Base-by-base conservation (phyloP, 2,113 vertebrate species). In the Gymnocephalus cernua region DNA sequence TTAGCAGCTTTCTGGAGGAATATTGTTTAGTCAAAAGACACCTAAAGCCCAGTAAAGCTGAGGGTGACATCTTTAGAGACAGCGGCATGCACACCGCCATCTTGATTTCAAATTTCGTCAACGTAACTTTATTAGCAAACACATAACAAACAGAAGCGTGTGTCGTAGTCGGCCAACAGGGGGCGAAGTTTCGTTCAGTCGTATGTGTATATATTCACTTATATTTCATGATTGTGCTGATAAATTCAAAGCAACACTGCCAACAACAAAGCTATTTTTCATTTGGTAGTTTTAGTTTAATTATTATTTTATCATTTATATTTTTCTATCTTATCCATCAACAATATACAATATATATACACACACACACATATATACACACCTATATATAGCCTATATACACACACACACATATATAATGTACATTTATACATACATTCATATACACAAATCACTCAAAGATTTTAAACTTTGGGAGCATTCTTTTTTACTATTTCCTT, bases 51-150 rank as follows among this genome's bases (percentile, higher is more conserved):
- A 75, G 32, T 1, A 77, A 78, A 44, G 75, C 81, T 92, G 93
- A 93, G 91, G 93, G 93, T 90, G 92, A 93, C 93, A 92, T 92
- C 78, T 81, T 89, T 48, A 85, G 1, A 54, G 54, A 82, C 69
- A 89, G 86, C 87, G 91, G 92, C 62, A 87, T 29, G 67, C 83
- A 83, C 72, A 77, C 92, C 84, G 94, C 94, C 95, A 96, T 96
- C 82, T 94, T 94, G 88, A 38, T 74, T 94, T 83, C 63, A 86
- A 85, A 74, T 54, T 7, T 4, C 19, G 2, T 77, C 35, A 57
- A 35, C 4, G n/a, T 12, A 95, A 88, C 94, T 95, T 95, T 95
- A 95, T 94, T 93, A 16, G 14, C 54, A 77, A 77, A 53, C 0
- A 64, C 14, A n/a, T 0, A 16, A 41, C 3, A 25, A 1, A 66